Evolutionary conservation across 2,113 vertebrate genomes (phyloP).

Genomic region (Nasalis larvatus): DNA sequence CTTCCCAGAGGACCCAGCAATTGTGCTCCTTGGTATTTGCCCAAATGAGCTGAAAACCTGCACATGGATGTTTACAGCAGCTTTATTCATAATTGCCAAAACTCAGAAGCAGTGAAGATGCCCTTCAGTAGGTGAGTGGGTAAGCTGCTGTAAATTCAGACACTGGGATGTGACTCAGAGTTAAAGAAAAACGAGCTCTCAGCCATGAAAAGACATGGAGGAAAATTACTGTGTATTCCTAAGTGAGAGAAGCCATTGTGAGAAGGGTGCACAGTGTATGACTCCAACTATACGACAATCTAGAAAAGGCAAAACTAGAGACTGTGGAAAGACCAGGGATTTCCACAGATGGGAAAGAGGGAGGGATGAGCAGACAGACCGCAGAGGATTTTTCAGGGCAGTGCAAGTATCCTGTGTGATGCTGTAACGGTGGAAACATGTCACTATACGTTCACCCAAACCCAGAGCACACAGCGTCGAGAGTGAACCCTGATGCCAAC

Average conservation of each 20-base stretch:
- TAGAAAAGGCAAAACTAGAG: neutral
- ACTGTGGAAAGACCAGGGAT: neutral
- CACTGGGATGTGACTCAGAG: neutral
- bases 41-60: neutral
- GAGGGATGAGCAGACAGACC: too few species aligned
- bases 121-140: too few species aligned
- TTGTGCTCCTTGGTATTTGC: neutral
- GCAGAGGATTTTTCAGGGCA: neutral
- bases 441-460: too few species aligned
- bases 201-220: neutral
- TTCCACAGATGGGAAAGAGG: neutral
- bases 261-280: neutral
- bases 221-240: neutral
- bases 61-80: neutral
- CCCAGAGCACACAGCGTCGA: too few species aligned
- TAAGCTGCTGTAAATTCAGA: neutral
- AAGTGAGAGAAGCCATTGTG: neutral
- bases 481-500: neutral
- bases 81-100: neutral
- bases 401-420: neutral
- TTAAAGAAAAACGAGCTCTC: neutral
- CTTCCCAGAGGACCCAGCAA: neutral
- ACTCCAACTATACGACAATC: neutral
- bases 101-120: neutral
- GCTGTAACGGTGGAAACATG: fast-evolving